Evolutionary conservation across 2,888 invertebrate genomes (phyloP).

Genomic region (Ceraclea dissimilis): DNA sequence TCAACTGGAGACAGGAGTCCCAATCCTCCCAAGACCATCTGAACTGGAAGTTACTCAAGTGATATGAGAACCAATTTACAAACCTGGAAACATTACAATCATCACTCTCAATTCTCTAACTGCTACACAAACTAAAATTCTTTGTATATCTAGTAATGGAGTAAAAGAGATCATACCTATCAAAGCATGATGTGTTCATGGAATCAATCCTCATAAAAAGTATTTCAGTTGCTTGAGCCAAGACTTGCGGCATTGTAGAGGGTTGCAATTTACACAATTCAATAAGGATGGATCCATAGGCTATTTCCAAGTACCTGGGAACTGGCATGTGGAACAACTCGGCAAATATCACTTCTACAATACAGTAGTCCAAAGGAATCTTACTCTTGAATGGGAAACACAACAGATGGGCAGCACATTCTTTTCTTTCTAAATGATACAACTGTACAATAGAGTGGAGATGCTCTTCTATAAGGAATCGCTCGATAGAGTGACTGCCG

Average conservation of each 20-base stretch:
- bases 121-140: too few species aligned
- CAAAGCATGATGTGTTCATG: slow-evolving; percentile 96
- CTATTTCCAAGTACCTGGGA: slow-evolving; percentile 82
- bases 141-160: too few species aligned
- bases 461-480: slow-evolving; percentile 97
- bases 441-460: slow-evolving; percentile 88
- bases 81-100: slow-evolving; percentile 51
- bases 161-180: slow-evolving; percentile 51
- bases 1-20: slow-evolving; percentile 78
- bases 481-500: slow-evolving; percentile 93
- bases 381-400: slow-evolving; percentile 90
- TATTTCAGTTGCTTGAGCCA: slow-evolving; percentile 97
- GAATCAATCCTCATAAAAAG: slow-evolving; percentile 91
- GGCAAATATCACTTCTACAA: slow-evolving; percentile 93
- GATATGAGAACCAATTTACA: slow-evolving; percentile 96
- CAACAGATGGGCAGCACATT: slow-evolving; percentile 87
- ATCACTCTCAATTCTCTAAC: too few species aligned
- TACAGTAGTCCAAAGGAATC: slow-evolving; percentile 95
- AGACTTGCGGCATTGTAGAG: slow-evolving; percentile 92
- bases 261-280: slow-evolving; percentile 96
- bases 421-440: slow-evolving; percentile 82
- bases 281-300: slow-evolving; percentile 90
- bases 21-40: slow-evolving; percentile 99
- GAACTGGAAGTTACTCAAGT: slow-evolving; percentile 98
- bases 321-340: slow-evolving; percentile 90